Evolutionary conservation across 2,888 invertebrate genomes (phyloP).

Genomic region (Cheiracanthium punctorium): DNA sequence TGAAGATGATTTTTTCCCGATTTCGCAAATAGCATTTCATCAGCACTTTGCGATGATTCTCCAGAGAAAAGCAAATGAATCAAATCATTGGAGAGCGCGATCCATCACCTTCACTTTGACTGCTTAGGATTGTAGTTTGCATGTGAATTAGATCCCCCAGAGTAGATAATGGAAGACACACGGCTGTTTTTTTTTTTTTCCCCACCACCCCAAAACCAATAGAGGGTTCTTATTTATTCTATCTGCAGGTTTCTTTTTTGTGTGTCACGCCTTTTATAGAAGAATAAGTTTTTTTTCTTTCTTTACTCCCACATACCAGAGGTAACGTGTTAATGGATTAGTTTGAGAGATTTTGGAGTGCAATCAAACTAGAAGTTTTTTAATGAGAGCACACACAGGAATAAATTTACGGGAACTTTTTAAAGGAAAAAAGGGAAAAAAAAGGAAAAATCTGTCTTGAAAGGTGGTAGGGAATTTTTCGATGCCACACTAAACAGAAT

Average conservation of each 20-base stretch:
- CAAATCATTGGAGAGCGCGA: background rate
- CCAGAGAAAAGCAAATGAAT: background rate
- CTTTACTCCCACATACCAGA: too few relatives aligned
- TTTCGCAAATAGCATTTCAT: background rate
- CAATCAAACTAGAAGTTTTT: background rate
- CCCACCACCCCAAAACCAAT: background rate
- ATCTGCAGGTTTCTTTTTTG: background rate
- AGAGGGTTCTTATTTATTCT: background rate
- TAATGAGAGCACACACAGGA: too few relatives aligned
- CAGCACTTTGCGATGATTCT: background rate
- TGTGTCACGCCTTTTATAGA: background rate
- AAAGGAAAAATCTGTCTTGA: too few relatives aligned
- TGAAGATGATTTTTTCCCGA: too few relatives aligned
- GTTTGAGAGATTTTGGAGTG: background rate
- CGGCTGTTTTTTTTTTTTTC: background rate
- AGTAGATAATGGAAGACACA: background rate
- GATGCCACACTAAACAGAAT: too few relatives aligned
- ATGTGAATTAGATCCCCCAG: background rate
- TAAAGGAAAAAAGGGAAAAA: too few relatives aligned
- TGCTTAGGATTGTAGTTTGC: slow-evolving; percentile 1
- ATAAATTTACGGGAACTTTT: too few relatives aligned
- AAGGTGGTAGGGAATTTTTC: too few relatives aligned
- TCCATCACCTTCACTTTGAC: background rate
- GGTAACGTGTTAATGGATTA: background rate
- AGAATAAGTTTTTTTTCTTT: background rate